Evolutionary conservation across 2,888 invertebrate genomes (phyloP).

Genomic region (Alloplasta piceator): DNA sequence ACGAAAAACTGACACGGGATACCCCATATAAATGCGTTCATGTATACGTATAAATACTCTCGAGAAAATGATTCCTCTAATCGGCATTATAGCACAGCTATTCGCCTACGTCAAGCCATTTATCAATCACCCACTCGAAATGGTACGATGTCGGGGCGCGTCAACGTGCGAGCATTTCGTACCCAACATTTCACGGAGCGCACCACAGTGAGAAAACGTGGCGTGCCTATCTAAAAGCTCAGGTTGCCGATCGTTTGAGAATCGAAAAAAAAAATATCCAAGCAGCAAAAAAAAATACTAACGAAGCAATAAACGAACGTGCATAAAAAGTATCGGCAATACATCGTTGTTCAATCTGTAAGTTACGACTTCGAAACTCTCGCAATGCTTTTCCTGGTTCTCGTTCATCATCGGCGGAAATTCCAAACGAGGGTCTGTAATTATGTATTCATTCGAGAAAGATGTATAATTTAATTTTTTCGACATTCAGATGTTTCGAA

Average conservation of each 20-base stretch:
- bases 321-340: background rate
- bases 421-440: conserved; percentile 34
- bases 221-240: conserved; percentile 24
- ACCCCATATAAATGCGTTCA: background rate
- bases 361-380: conserved; percentile 11
- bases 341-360: no score
- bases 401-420: conserved; percentile 45
- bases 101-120: conserved; percentile 68
- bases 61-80: conserved; percentile 67
- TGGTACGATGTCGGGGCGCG: conserved; percentile 61
- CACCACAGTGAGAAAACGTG: conserved; percentile 34
- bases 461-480: conserved; percentile 5
- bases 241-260: conserved; percentile 19
- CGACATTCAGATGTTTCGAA: conserved; percentile 7
- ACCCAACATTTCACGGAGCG: conserved; percentile 36
- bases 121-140: conserved; percentile 73
- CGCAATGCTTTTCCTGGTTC: conserved; percentile 24
- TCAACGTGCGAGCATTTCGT: conserved; percentile 58
- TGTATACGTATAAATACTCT: conserved; percentile 26
- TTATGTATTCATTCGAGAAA: conserved; percentile 37
- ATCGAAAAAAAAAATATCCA: conserved; percentile 30
- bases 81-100: conserved; percentile 64
- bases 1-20: background rate
- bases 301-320: conserved; percentile 26
- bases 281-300: conserved; percentile 19